Base-by-base conservation (phyloP, 64 coral and sea anemone genomes). In the Actinia tenebrosa region DNA sequence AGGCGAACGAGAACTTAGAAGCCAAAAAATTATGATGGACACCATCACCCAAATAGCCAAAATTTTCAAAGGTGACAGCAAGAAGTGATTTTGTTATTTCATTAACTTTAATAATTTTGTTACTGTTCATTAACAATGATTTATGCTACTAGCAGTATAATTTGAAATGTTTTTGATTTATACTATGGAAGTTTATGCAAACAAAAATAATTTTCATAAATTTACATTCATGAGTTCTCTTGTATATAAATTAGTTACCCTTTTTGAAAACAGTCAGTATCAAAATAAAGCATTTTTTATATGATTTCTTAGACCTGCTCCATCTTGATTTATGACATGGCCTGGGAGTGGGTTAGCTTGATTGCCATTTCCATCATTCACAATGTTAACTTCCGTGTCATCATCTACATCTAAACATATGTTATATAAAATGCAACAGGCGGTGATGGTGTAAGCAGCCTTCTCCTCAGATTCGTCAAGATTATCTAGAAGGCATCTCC, bases 41-140 rank as follows among this genome's bases (percentile, higher is more conserved):
- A 86, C 83, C 59, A 66, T 90, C 16, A 90, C 71, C 45, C 53
- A 85, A 45, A 83, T 90, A 0, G 89, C 89, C 58, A 89, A 90
- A 90, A 75, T 37, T 37, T 37, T 37, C 30, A 37, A 37, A 37
- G 30, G 30, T 37, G 71, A 68, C 58, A 90, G 22, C 62, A 80
- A 80, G 19, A 71, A 71, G 4, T 71, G 0, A 71, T 3, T 23
- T 23, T 71, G 30, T 37, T 37, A 37, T 37, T 37, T 37, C 0
- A 23, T 71, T 71, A 71, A 25, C 60, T 63, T 63, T 14, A 71
- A 71, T 37, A 37, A 37, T 37, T 37, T 37, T 71, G 64, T 71
- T 23, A 26, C 64, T 71, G 64, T 71, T 71, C 64, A 22, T 71
- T 37, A 37, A 71, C n/a, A 26, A 71, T 71, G 64, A 71, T 10